Percentiles rank a stretch among this genome's conserved stretches.
phyloP scores from a whole-genome alignment of 1,140 invertebrate species.

The Choristoneura fumiferana region DNA sequence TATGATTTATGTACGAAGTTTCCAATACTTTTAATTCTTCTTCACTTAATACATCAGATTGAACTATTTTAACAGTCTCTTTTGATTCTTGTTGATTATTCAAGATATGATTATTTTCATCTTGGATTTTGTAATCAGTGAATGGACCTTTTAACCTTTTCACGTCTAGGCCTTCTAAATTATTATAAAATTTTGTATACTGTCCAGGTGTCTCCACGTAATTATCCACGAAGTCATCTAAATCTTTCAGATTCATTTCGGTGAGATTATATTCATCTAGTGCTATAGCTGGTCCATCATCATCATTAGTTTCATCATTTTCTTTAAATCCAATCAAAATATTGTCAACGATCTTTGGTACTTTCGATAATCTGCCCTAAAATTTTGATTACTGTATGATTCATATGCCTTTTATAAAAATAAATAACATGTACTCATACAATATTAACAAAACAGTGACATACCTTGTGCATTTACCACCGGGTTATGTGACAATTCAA shows the following conservation, averaged over 20 bases:
- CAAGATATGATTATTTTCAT: too few relatives aligned
- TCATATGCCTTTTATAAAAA: too few relatives aligned
- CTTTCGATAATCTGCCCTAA: not conserved
- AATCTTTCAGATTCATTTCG: not conserved
- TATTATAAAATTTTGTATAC: too few relatives aligned
- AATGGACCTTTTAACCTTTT: too few relatives aligned
- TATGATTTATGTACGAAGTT: not conserved
- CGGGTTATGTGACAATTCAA: too few relatives aligned
- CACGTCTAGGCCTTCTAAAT: too few relatives aligned
- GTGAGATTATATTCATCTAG: not conserved
- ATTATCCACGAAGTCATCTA: not conserved
- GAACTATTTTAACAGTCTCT: too few relatives aligned
- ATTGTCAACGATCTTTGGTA: not conserved
- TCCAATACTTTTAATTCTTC: conserved; percentile 3
- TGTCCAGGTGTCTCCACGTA: not conserved
- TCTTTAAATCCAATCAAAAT: not conserved
- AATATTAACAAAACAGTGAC: too few relatives aligned
- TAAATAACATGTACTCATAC: too few relatives aligned
- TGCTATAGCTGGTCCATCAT: not conserved
- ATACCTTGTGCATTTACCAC: too few relatives aligned
- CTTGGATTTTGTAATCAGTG: too few relatives aligned
- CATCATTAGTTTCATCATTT: not conserved
- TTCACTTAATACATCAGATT: not conserved
- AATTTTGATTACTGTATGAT: not conserved
- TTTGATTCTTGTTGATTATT: too few relatives aligned